These are phyloP conservation scores for Trogon surrucura DNA, from an alignment of 2,113 vertebrate species.

Conservation along the genomic window DNA sequence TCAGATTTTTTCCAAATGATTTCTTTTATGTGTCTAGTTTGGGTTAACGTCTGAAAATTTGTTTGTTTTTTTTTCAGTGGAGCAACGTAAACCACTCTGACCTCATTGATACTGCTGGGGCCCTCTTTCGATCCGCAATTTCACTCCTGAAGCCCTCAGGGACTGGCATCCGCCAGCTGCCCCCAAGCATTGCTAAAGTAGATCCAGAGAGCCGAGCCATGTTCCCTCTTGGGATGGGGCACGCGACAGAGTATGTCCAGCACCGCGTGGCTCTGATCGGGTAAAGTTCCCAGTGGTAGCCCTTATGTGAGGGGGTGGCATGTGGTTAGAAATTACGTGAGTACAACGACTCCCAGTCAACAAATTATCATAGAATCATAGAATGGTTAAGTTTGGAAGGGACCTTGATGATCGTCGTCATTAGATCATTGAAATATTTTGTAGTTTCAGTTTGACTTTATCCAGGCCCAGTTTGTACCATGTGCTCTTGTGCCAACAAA, in stretches of 20 bases:
- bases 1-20: neutral
- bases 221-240: conserved; percentile 93
- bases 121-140: conserved; percentile 82
- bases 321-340: neutral
- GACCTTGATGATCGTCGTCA: too few relatives aligned
- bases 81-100: conserved; percentile 93
- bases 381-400: too few relatives aligned
- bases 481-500: neutral
- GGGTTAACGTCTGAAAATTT: neutral
- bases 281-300: conserved; percentile 68
- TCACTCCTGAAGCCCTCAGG: conserved; percentile 86
- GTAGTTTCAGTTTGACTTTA: neutral
- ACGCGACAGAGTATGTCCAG: conserved; percentile 90
- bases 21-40: neutral
- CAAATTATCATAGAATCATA: neutral
- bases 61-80: conserved; percentile 80
- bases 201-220: conserved; percentile 85
- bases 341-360: neutral
- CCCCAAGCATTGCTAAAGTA: conserved; percentile 88
- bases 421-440: neutral
- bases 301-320: fast-evolving
- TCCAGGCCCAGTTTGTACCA: neutral
- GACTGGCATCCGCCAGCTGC: conserved; percentile 89
- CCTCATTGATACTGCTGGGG: conserved; percentile 85
- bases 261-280: conserved; percentile 91